Percentiles rank a stretch among this genome's conserved stretches.
These are phyloP conservation scores for Euleptes europaea DNA, from an alignment of 2,113 vertebrate genomes.

Conservation along the genomic window DNA sequence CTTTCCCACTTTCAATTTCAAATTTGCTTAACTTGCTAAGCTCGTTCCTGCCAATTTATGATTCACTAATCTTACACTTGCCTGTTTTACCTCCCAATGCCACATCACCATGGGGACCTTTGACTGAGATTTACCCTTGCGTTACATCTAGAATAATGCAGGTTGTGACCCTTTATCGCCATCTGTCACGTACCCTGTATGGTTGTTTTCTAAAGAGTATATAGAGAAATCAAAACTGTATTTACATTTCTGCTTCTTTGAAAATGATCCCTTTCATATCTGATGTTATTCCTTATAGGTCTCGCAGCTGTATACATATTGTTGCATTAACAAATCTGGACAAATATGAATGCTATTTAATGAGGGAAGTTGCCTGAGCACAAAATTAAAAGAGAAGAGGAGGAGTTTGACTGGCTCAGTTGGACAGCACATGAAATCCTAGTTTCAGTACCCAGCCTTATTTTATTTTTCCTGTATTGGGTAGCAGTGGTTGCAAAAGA, in stretches of 20 bases:
- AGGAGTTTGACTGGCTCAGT: too few species aligned
- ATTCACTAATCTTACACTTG: conserved; percentile 41
- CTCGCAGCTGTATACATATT: not conserved
- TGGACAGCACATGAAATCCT: too few species aligned
- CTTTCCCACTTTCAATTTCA: conserved; percentile 62
- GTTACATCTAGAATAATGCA: not conserved
- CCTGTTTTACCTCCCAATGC: conserved; percentile 28
- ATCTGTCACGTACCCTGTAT: not conserved
- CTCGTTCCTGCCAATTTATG: conserved; percentile 35
- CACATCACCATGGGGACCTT: conserved; percentile 63
- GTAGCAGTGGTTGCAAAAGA: too few species aligned
- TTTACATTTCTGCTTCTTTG: not conserved
- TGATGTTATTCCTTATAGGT: not conserved
- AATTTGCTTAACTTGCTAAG: conserved; percentile 48
- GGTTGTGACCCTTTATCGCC: not conserved
- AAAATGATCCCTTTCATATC: not conserved
- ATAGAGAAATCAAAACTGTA: not conserved
- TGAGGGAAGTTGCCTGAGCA: too few species aligned
- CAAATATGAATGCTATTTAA: too few species aligned
- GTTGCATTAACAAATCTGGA: too few species aligned
- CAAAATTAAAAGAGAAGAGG: too few species aligned
- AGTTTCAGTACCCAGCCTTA: too few species aligned
- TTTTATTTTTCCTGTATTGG: too few species aligned
- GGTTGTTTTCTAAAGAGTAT: not conserved
- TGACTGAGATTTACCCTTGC: conserved; percentile 43